phyloP scores from a whole-genome alignment of 2,888 invertebrate genomes.

The Herminia tarsipennalis region DNA sequence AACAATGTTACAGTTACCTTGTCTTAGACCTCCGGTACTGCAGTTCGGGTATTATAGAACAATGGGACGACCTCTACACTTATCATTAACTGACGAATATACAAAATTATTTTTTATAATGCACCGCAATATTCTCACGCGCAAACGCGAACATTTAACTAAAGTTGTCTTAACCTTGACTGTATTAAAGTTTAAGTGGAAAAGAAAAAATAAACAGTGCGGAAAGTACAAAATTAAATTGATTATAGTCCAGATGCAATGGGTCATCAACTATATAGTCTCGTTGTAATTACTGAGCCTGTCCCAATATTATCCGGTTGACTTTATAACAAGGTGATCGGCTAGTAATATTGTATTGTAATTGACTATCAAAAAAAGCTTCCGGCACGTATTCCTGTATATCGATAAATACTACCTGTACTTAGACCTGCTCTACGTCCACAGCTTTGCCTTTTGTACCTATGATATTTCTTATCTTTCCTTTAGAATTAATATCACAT shows the following conservation, averaged over 20 bases:
- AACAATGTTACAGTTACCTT: conserved; percentile 73
- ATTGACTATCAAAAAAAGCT: conserved; percentile 36
- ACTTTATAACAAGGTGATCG: conserved; percentile 64
- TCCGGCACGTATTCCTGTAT: too few species aligned
- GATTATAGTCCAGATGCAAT: conserved; percentile 29
- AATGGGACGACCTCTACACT: conserved; percentile 72
- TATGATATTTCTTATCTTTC: too few species aligned
- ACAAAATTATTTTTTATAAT: conserved; percentile 67
- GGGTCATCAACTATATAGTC: too few species aligned
- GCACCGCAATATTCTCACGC: conserved; percentile 69
- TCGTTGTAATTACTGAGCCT: conserved; percentile 49
- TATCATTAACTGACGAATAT: conserved; percentile 70
- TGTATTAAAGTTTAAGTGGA: conserved; percentile 40
- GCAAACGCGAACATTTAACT: conserved; percentile 57
- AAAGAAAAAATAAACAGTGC: conserved; percentile 34
- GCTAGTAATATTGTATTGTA: conserved; percentile 42
- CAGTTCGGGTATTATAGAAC: conserved; percentile 58
- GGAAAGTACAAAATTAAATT: conserved; percentile 40
- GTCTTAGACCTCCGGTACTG: conserved; percentile 65
- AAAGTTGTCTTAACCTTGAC: conserved; percentile 56
- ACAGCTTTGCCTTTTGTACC: too few species aligned
- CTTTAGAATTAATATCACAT: too few species aligned
- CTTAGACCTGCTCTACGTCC: too few species aligned
- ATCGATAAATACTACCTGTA: too few species aligned
- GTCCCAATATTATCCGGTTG: conserved; percentile 60